Conservation (phyloP, 1,140 invertebrate genomes). For the Macrotrachela quadricornifera region DNA sequence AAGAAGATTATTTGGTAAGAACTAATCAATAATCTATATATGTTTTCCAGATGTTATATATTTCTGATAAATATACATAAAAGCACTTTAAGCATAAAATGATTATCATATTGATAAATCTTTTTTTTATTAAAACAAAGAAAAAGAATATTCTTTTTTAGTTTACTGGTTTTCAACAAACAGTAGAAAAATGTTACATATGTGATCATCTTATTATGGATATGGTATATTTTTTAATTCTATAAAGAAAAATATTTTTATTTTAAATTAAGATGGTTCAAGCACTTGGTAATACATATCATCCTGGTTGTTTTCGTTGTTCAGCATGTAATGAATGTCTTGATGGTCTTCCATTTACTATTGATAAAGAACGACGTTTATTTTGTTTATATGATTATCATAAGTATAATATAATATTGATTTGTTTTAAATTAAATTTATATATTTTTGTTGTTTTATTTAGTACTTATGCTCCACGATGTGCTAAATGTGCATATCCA, state of each 20-base stretch:
- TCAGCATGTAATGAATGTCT: conserved; percentile 82
- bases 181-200: conserved; percentile 84
- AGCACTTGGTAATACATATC: conserved; percentile 91
- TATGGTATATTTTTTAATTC: conserved; percentile 16
- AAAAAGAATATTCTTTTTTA: no score
- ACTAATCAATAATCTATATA: no score
- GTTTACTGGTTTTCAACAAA: conserved; percentile 69
- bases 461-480: conserved; percentile 82
- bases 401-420: conserved; percentile 30
- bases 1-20: conserved; percentile 67
- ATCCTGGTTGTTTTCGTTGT: conserved; percentile 75
- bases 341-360: conserved; percentile 91
- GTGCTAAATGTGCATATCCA: conserved; percentile 73
- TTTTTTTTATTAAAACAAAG: no score
- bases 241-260: neutral
- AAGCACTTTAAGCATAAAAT: no score
- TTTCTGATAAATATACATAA: no score
- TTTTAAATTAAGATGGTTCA: conserved; percentile 48
- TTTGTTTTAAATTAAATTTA: no score
- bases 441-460: no score
- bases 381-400: conserved; percentile 98
- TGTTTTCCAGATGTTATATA: no score
- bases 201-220: conserved; percentile 79
- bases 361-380: conserved; percentile 87
- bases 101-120: no score